Base-by-base conservation (phyloP, 1,140 invertebrate genomes). In the Magallana gigas region DNA sequence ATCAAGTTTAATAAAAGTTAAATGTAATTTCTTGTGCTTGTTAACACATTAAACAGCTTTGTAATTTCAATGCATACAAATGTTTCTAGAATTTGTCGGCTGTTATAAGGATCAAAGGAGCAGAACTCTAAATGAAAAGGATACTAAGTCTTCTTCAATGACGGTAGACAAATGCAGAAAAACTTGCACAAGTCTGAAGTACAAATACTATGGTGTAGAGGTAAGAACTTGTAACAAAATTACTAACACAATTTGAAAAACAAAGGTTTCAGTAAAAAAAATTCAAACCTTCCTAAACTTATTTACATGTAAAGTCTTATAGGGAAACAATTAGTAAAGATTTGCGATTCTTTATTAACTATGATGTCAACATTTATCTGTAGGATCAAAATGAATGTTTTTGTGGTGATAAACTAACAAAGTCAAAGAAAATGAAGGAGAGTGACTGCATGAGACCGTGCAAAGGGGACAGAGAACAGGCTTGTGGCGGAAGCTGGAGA, bases 191-290 rank as follows among this genome's bases (percentile, higher is more conserved):
- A 23, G 23, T 11, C 18, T 29, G 23, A 76, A 76, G 8, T 29
- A 76, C 18, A 76, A 76, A 9, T 76, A 76, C 23, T 76, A 29
- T 76, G 68, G 68, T 11, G 23, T 76, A 12, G 18, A 76, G 68
- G 68, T 76, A 76, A 8, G 6, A 12, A 36, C 2, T 48, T 48
- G 5, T 48, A 48, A 71, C 6, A 29, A 18, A 8, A 8, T 12
- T 1, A 18, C 23, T 29, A 9, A 12, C 1, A 62, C 14, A 2
- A 76, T 76, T 76, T 71, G 29, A 23, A 9, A 23, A 71, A 29
- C 6, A 23, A 18, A 71, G 8, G 9, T n/a, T n/a, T 71, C n/a
- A n/a, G n/a, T 23, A 18, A 2, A n/a, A 18, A 18, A 2, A n/a
- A 18, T 6, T 64, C 7, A 3, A n/a, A 14, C 16, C 62, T 14